These are phyloP conservation scores for Brachionus paranguensis DNA, from an alignment of 1,140 invertebrate species.

Conservation along the genomic window DNA sequence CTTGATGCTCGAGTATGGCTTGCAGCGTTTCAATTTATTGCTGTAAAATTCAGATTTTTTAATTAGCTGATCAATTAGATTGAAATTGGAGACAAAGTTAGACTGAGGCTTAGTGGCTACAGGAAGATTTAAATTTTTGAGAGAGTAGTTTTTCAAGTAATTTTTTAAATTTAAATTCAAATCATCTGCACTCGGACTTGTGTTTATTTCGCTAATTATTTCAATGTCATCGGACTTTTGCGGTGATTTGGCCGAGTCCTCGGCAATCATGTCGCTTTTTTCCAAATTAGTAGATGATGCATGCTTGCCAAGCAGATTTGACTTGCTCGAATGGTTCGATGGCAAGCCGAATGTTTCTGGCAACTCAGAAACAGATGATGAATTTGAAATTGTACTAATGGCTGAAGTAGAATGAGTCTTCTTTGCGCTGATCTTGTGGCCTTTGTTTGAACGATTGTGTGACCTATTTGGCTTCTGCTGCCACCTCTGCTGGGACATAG, in stretches of 20 bases:
- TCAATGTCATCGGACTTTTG: constrained; percentile 29
- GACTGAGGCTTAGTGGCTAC: constrained; percentile 18
- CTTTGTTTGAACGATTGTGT: background rate
- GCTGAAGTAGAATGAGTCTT: background rate
- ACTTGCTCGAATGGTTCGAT: constrained; percentile 13
- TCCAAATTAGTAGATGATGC: background rate
- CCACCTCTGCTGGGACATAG: constrained; percentile 21
- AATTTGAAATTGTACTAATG: background rate
- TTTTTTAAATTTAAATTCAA: constrained; percentile 16
- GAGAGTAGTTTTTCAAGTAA: constrained; percentile 8
- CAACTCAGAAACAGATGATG: constrained; percentile 3
- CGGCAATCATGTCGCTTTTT: background rate
- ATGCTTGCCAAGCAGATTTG: background rate
- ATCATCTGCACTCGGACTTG: background rate
- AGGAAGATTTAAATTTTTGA: constrained; percentile 22
- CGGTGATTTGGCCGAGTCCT: background rate
- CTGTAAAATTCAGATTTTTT: constrained; percentile 18
- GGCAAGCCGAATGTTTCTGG: constrained; percentile 38
- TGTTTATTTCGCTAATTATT: constrained; percentile 15
- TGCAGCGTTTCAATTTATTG: constrained; percentile 18
- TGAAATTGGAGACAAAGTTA: constrained; percentile 31
- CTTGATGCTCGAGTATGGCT: constrained; percentile 34
- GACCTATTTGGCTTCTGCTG: constrained; percentile 9
- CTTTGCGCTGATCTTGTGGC: background rate
- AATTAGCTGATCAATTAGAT: background rate